Percentiles rank a stretch among this genome's conserved stretches.
These are phyloP conservation scores for Microtus ochrogaster DNA, from an alignment of 2,113 vertebrate species.

Conservation along the genomic window DNA sequence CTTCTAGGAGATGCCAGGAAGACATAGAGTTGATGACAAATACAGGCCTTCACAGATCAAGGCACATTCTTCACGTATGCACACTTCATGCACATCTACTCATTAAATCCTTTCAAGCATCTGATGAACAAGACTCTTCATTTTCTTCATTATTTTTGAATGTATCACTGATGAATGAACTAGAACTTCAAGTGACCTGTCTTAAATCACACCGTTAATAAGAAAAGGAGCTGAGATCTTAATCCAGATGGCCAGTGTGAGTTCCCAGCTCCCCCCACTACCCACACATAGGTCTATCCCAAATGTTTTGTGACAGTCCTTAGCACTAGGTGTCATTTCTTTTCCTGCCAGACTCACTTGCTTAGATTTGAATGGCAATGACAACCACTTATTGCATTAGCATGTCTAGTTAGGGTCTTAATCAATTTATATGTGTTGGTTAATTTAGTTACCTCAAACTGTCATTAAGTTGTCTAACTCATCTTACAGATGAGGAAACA, in stretches of 20 bases:
- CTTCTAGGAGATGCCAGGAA: neutral
- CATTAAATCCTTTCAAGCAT: neutral
- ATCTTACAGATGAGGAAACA: slow-evolving; percentile 3
- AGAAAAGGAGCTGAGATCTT: neutral
- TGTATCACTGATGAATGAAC: neutral
- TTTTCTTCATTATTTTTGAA: neutral
- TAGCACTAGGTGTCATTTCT: neutral
- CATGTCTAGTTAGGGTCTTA: neutral
- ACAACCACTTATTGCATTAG: neutral
- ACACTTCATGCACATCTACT: neutral
- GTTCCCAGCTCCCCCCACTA: too few relatives aligned
- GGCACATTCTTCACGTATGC: neutral
- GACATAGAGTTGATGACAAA: neutral
- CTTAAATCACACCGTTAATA: neutral
- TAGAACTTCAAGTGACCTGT: neutral
- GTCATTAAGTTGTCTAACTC: neutral
- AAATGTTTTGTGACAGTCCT: too few relatives aligned
- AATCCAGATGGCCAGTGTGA: neutral
- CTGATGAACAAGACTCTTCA: neutral
- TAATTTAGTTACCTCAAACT: neutral
- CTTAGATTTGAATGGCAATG: neutral
- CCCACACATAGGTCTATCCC: too few relatives aligned
- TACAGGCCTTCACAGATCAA: neutral
- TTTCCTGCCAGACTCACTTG: neutral
- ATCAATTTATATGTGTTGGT: neutral